Conservation (phyloP, 2,888 invertebrate genomes). For the Acrocyrtus sp. region DNA sequence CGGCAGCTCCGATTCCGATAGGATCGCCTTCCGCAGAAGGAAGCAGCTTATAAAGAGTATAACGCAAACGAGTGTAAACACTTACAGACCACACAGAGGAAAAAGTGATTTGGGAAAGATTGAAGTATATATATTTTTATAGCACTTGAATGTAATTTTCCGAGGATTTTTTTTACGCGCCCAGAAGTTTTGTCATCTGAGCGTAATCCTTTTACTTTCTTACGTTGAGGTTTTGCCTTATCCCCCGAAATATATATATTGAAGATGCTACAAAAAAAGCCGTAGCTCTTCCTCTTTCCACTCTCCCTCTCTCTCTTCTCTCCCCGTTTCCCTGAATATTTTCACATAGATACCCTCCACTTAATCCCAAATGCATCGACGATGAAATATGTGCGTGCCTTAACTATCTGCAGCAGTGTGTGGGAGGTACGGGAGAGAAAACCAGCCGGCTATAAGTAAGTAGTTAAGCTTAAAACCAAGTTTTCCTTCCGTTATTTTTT, state of each 20-base stretch:
- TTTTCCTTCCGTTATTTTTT: no score
- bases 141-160: slow-evolving; percentile 30
- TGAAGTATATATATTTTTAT: slow-evolving; percentile 37
- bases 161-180: slow-evolving; percentile 26
- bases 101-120: slow-evolving; percentile 29
- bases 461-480: no score
- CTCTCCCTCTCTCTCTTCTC: no score
- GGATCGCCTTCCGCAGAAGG: background rate
- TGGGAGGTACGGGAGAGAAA: no score
- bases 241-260: slow-evolving; percentile 17
- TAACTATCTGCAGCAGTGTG: slow-evolving; percentile 29
- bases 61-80: background rate
- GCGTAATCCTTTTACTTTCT: slow-evolving; percentile 19
- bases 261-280: slow-evolving; percentile 19
- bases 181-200: slow-evolving; percentile 46
- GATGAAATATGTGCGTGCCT: slow-evolving; percentile 43
- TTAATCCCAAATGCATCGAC: slow-evolving; percentile 41
- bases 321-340: slow-evolving; percentile 22
- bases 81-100: background rate
- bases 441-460: no score
- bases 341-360: slow-evolving; percentile 13
- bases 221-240: background rate
- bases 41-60: background rate
- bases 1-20: background rate
- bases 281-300: background rate